phyloP scores from a whole-genome alignment of 2,797 vertebrate species.

The Forpus xanthops region DNA sequence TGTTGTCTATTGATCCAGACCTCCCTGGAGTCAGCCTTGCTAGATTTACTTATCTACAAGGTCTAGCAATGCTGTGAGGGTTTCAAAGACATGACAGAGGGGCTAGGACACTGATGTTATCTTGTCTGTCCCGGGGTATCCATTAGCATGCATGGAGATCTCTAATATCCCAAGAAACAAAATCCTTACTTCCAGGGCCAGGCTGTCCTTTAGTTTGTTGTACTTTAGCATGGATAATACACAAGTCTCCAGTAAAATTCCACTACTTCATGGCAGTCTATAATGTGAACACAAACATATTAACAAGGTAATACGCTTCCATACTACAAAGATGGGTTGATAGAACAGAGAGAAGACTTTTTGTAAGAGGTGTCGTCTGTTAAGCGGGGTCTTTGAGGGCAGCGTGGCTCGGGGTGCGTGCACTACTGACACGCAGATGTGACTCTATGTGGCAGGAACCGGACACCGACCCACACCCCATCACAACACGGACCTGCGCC shows the following conservation, averaged over 20 bases:
- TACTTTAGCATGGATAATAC: neutral
- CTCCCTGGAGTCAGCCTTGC: neutral
- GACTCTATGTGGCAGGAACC: neutral
- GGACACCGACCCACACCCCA: neutral
- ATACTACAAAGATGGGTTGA: fast-evolving
- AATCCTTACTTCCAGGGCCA: neutral
- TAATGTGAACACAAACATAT: fast-evolving
- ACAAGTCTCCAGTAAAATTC: neutral
- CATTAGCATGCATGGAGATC: neutral
- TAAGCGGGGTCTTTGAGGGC: neutral
- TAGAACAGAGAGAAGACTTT: neutral
- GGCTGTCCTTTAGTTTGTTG: neutral
- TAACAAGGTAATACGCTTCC: no score
- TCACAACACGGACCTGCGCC: neutral
- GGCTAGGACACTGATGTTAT: neutral
- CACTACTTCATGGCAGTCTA: neutral
- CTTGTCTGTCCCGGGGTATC: neutral
- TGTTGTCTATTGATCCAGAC: neutral
- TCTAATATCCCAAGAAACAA: neutral
- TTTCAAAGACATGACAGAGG: neutral
- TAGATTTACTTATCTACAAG: neutral
- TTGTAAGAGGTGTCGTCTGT: neutral
- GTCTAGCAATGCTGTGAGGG: fast-evolving
- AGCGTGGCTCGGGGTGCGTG: fast-evolving
- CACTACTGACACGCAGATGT: neutral